Percentiles rank a stretch among this genome's conserved stretches.
phyloP scores from a whole-genome alignment of 2,113 vertebrate species.

The Octodon degus region DNA sequence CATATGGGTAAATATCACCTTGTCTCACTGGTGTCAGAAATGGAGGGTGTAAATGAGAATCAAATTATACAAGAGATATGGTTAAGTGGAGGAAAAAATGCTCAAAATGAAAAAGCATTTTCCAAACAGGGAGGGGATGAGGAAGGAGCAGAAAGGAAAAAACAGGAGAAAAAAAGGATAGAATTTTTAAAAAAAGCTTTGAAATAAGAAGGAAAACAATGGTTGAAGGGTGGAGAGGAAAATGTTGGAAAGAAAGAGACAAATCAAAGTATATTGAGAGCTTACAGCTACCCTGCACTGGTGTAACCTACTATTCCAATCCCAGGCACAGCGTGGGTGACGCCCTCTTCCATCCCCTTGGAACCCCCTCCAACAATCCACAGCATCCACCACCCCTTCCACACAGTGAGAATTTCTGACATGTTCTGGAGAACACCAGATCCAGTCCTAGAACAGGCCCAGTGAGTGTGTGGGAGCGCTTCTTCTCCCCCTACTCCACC shows the following conservation, averaged over 20 bases:
- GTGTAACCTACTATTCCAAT: not conserved
- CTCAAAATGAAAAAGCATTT: not conserved
- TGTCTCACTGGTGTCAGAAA: not conserved
- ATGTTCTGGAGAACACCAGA: too few species aligned
- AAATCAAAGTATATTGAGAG: not conserved
- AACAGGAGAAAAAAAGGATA: not conserved
- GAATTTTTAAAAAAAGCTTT: not conserved
- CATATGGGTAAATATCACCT: not conserved
- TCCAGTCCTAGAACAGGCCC: too few species aligned
- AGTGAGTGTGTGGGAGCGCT: too few species aligned
- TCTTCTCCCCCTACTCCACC: too few species aligned
- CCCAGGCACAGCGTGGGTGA: not conserved
- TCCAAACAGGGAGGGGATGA: not conserved
- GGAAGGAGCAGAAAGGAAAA: not conserved
- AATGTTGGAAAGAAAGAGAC: not conserved
- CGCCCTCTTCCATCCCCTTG: too few species aligned
- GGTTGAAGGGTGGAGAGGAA: not conserved
- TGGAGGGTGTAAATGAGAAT: not conserved
- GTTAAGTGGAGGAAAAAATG: not conserved
- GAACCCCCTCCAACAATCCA: too few species aligned
- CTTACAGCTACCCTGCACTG: too few species aligned
- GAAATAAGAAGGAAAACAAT: not conserved
- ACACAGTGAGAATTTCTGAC: too few species aligned
- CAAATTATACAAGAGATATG: not conserved
- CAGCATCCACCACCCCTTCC: too few species aligned